Base-by-base conservation (phyloP, 1,140 invertebrate species). In the Drosophila tsacasi region DNA sequence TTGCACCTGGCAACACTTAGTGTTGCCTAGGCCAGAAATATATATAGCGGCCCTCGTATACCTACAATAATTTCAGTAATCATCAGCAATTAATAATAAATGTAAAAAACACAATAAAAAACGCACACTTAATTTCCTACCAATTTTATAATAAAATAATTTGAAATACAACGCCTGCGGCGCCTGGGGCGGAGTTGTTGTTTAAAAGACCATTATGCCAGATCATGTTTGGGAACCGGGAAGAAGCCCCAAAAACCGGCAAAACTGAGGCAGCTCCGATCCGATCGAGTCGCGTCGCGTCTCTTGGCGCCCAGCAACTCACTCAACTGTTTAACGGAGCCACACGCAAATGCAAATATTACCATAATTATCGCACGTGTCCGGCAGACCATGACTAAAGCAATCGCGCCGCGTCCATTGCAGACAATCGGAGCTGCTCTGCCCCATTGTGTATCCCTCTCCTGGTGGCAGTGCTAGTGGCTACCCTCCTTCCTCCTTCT, bases 301-400 rank as follows among this genome's bases (percentile, higher is more conserved):
- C 50, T 65, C 50, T 76, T 82, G 83, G 83, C 83, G 83, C 83
- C 83, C 83, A 79, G 66, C 84, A 65, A 65, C 77, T 87, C 84
- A 90, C 81, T 87, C 84, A 90, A 87, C 84, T 87, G 84, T 87
- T 87, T 89, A 87, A 80, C 84, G 84, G 81, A 87, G 84, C 84
- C 84, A 87, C 84, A 87, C 85, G 84, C 84, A 87, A 87, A 89
- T 87, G 84, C 84, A 87, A 87, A 87, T 87, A 87, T 87, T 89
- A 87, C 85, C 84, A 87, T 87, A 87, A 87, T 87, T 89, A 87
- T 87, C 84, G 84, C 84, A 87, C 84, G 79, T 84, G 81, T 62
- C 78, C 73, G 77, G 52, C 81, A 87, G 84, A 89, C 85, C 84
- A 89, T 89, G 84, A 89, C 84, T 81, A 87, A 87, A 89, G 85